Evolutionary conservation across 2,113 vertebrate genomes (phyloP).

Genomic region (Podarcis muralis): DNA sequence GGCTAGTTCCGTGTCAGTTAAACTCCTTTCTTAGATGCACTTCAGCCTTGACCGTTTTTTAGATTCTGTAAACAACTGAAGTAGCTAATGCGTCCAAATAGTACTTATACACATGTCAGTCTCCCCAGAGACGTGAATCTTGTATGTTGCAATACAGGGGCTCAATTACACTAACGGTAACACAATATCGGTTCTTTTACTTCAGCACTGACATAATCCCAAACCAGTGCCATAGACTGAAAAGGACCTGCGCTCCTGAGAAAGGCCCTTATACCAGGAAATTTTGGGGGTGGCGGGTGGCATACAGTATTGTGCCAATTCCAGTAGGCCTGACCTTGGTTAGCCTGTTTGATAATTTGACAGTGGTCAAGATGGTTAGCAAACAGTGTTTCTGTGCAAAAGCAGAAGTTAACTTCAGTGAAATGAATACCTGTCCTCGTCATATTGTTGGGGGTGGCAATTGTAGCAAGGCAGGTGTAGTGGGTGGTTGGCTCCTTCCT

Average conservation of each 20-base stretch:
- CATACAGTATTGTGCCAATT: too few relatives aligned
- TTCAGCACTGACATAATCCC: background rate
- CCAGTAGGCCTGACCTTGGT: too few relatives aligned
- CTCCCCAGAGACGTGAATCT: background rate
- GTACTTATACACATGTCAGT: background rate
- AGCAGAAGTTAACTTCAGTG: too few relatives aligned
- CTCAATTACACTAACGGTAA: background rate
- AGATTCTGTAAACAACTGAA: conserved; percentile 16
- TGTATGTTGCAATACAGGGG: background rate
- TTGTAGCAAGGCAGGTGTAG: too few relatives aligned
- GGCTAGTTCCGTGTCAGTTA: background rate
- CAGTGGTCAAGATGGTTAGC: too few relatives aligned
- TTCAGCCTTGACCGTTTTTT: conserved; percentile 10
- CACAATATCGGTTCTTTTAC: background rate
- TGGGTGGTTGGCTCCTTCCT: too few relatives aligned
- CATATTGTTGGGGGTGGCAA: too few relatives aligned
- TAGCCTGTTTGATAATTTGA: too few relatives aligned
- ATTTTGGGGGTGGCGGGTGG: background rate
- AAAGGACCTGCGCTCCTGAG: background rate
- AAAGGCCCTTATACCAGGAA: background rate
- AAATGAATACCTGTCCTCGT: too few relatives aligned
- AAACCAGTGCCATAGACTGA: background rate
- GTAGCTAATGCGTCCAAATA: background rate
- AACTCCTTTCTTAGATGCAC: conserved; percentile 14
- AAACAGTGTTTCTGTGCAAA: too few relatives aligned